Base-by-base conservation (phyloP, 53 echinoderm and acorn worm species). In the Actinopyga echinites region DNA sequence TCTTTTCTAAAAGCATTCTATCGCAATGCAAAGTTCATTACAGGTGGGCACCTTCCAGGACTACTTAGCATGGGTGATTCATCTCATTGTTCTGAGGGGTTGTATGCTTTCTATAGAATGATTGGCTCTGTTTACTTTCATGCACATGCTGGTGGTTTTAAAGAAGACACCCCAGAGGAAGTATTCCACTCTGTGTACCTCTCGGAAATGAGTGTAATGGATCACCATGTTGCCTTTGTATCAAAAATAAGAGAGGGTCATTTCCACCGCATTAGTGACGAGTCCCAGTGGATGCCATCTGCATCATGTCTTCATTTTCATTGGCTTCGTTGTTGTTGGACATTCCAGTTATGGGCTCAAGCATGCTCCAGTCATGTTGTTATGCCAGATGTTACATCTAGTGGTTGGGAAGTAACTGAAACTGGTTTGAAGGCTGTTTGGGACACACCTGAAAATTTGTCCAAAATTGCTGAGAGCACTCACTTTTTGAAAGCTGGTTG, bases 81-180 rank as follows among this genome's bases (percentile, higher is more conserved):
- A 7, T 4, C 6, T 37, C 38, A 71, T 74, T 29, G 15, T 0
- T 20, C 12, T 15, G 53, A 61, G 12, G 88, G 88, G 17, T 35
- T 88, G 8, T 65, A 59, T 30, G 83, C 88, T 31, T 88, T 88
- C 54, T 88, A 75, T 53, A 29, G 83, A 43, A 9, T 88, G 4
- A 83, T 88, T 59, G 88, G 83, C 3, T 83, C 57, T 43, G 83
- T 88, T n/a, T 88, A 74, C 64, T 88, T 74, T 24, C 25, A 30
- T 9, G 58, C 57, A 42, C 88, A 88, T 64, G 4, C 45, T 43
- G 32, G 60, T 60, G 88, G 83, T 20, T 88, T 88, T 64, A 8
- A 37, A 2, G 83, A 58, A 35, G 74, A 59, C 5, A 38, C 28
- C 24, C 83, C 83, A n/a, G 63, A 88, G 11, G 88, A 88, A 34